A percentile compares a stretch with the other conserved stretches of the same genome.
phyloP scores from a whole-genome alignment of 2,888 invertebrate species.

The Heteropelma amictum region DNA sequence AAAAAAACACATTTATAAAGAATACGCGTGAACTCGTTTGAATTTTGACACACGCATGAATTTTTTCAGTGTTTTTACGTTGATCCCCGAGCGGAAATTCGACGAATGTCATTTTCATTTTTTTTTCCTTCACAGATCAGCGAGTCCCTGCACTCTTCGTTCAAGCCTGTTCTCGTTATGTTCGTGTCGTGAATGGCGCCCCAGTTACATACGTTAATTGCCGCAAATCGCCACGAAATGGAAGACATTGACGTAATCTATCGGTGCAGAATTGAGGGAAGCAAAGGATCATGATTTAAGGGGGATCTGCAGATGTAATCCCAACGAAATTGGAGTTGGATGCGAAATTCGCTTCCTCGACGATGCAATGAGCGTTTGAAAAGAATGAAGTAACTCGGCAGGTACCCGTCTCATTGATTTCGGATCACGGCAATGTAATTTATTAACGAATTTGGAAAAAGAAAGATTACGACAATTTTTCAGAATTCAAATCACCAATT shows the following conservation, averaged over 20 bases:
- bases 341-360: too few species aligned
- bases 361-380: not conserved
- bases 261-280: not conserved
- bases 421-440: too few species aligned
- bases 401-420: too few species aligned
- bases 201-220: constrained; percentile 69
- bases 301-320: too few species aligned
- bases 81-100: not conserved
- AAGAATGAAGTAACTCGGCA: too few species aligned
- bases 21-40: not conserved
- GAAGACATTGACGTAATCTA: constrained; percentile 40
- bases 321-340: too few species aligned
- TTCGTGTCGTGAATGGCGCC: constrained; percentile 74
- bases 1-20: not conserved
- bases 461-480: too few species aligned
- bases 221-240: constrained; percentile 55
- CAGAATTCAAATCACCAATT: too few species aligned
- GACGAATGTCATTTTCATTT: constrained; percentile 7
- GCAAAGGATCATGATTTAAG: too few species aligned
- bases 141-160: constrained; percentile 75
- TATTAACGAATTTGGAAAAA: too few species aligned
- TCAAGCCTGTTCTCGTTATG: constrained; percentile 77
- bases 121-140: constrained; percentile 67
- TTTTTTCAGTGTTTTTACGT: not conserved
- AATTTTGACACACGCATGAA: constrained; percentile 3